These are phyloP conservation scores for Antennarius maculatus DNA, from an alignment of 2,797 vertebrate species.

Conservation along the genomic window DNA sequence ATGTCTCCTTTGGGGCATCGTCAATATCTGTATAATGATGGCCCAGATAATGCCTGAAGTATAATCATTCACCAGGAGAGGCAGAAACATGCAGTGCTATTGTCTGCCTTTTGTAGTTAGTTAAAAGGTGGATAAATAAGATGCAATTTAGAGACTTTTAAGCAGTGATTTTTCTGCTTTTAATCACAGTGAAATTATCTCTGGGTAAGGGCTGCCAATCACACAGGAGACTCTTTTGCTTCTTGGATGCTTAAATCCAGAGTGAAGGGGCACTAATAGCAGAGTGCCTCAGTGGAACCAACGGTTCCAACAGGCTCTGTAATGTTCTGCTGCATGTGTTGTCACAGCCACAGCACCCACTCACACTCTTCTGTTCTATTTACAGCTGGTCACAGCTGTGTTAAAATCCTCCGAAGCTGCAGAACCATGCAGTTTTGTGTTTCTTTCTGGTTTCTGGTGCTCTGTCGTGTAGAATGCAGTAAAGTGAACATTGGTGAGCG, in stretches of 20 bases:
- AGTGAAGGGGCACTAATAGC: slow-evolving; percentile 88
- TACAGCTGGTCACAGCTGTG: slow-evolving; percentile 35
- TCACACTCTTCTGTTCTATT: slow-evolving; percentile 44
- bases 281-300: slow-evolving; percentile 64
- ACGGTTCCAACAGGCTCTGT: slow-evolving; percentile 57
- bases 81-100: slow-evolving; percentile 94
- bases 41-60: slow-evolving; percentile 88
- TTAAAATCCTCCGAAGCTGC: slow-evolving; percentile 27
- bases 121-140: slow-evolving; percentile 91
- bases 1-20: slow-evolving; percentile 63
- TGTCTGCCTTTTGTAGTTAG: slow-evolving; percentile 89
- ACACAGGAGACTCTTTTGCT: slow-evolving; percentile 94
- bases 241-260: slow-evolving; percentile 83
- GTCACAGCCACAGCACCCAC: slow-evolving; percentile 23
- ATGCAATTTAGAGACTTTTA: slow-evolving; percentile 99
- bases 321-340: slow-evolving; percentile 58
- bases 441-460: not conserved
- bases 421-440: slow-evolving; percentile 9
- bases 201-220: slow-evolving; percentile 95
- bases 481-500: not conserved
- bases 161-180: slow-evolving; percentile 86
- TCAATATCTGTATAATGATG: slow-evolving; percentile 81
- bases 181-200: slow-evolving; percentile 97
- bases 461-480: too few species aligned
- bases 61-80: slow-evolving; percentile 89